Base-by-base conservation (phyloP, 1,140 invertebrate species). In the Diploscapter pachys region DNA sequence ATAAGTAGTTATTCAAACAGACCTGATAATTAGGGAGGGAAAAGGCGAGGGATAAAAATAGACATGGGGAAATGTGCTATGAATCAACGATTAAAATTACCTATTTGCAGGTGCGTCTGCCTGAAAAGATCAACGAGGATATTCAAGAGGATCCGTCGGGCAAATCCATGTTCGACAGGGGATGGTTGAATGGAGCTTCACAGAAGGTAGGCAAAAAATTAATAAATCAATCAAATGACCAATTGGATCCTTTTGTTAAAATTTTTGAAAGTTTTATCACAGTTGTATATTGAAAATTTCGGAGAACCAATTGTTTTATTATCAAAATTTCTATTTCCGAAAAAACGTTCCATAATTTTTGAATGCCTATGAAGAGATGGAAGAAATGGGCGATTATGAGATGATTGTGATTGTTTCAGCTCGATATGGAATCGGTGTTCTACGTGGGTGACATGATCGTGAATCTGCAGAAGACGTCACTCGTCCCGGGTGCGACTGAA, bases 131-230 rank as follows among this genome's bases (percentile, higher is more conserved):
- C 0, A 93, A 91, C 50, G 96, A 99, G 87, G 95, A 99, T 83
- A 94, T 99, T 0, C 96, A 99, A 84, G 96, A 99, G 88, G 96
- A 99, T 89, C 96, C 96, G 0, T 98, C 96, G 0, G 96, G 96
- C 13, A 97, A 98, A 87, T 93, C 95, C 3, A 87, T 99, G 0
- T 99, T 96, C 96, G 96, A 99, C 87, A 90, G 96, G 86, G 96
- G 96, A 75, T 87, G 97, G 49, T 83, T 98, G 3, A 98, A 95
- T 85, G 96, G 96, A 3, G 95, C 97, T 0, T 96, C 95, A 9
- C 96, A 99, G 84, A 99, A 99, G 88, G 74, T 73, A 69, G 48
- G 31, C 31, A 31, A 31, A 31, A 31, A 31, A 31, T 31, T 31
- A 31, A 31, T 31, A 31, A 13, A 5, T 6, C 31, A 13, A 6